Percentiles rank a stretch among this genome's conserved stretches.
phyloP scores from a whole-genome alignment of 2,113 vertebrate genomes.

The Pelvicachromis taeniatus region DNA sequence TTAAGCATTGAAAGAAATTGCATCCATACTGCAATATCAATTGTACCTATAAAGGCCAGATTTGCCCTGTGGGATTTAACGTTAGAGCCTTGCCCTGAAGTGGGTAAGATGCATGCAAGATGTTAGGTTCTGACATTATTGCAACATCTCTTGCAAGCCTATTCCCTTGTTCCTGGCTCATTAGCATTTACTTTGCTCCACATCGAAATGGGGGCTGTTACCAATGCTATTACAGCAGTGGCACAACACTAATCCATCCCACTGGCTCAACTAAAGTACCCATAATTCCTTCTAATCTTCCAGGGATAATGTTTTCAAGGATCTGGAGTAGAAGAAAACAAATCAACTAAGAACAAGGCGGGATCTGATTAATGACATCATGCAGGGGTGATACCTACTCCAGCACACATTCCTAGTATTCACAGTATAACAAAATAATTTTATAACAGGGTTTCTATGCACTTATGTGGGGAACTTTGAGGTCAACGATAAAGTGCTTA shows the following conservation, averaged over 20 bases:
- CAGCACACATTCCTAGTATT: conserved; percentile 19
- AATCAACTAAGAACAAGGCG: conserved; percentile 57
- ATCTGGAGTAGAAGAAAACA: conserved; percentile 56
- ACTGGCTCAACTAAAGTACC: conserved; percentile 63
- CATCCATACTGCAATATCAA: conserved; percentile 26
- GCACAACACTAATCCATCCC: conserved; percentile 63
- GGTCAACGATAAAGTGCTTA: conserved; percentile 48
- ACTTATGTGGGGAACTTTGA: conserved; percentile 25
- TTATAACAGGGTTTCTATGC: conserved; percentile 31
- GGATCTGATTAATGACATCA: conserved; percentile 66
- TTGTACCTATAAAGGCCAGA: conserved; percentile 32
- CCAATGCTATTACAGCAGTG: conserved; percentile 43
- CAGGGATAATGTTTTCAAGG: conserved; percentile 66
- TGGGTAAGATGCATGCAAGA: conserved; percentile 36
- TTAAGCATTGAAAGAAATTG: conserved; percentile 34
- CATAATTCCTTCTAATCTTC: conserved; percentile 70
- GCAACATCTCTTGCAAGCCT: conserved; percentile 42
- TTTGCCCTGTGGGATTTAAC: conserved; percentile 35
- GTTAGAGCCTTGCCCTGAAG: conserved; percentile 31
- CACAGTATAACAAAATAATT: conserved; percentile 31
- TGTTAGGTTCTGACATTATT: conserved; percentile 42
- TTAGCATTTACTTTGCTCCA: conserved; percentile 52
- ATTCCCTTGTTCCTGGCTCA: conserved; percentile 29
- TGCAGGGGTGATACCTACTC: conserved; percentile 14
- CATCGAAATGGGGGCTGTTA: conserved; percentile 45